These are phyloP conservation scores for Dione vanillae DNA, from an alignment of 2,888 invertebrate genomes.

Conservation along the genomic window DNA sequence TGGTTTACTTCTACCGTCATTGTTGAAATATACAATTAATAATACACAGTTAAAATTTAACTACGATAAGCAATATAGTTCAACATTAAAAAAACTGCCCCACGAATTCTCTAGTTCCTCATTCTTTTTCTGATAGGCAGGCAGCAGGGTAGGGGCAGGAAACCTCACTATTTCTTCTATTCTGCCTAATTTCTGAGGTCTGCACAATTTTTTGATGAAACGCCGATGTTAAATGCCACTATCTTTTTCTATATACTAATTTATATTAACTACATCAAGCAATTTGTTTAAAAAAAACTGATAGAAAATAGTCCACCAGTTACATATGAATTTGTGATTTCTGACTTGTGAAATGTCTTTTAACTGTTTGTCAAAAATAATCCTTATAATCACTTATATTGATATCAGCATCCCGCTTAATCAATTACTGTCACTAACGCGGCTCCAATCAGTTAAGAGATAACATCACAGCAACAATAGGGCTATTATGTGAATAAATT, in stretches of 20 bases:
- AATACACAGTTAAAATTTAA: no score
- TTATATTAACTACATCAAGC: not conserved
- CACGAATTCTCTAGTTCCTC: no score
- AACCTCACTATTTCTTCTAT: no score
- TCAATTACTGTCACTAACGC: conserved; percentile 57
- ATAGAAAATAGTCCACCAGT: not conserved
- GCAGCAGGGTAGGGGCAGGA: no score
- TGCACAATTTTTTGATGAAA: no score
- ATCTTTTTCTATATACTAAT: no score
- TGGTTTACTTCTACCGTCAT: not conserved
- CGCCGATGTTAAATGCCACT: no score
- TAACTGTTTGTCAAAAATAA: not conserved
- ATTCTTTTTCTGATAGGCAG: no score
- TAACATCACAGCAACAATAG: conserved; percentile 70
- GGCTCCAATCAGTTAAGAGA: conserved; percentile 62
- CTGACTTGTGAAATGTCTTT: not conserved
- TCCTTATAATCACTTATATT: not conserved
- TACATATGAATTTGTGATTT: not conserved
- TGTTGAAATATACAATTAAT: not conserved
- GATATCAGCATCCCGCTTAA: conserved; percentile 38
- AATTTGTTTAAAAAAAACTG: not conserved
- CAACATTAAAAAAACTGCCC: no score
- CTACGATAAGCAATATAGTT: no score
- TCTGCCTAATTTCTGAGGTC: no score
- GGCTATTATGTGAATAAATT: conserved; percentile 67